Percentiles rank a stretch among this genome's conserved stretches.
Evolutionary conservation across 2,797 vertebrate species (phyloP).

Genomic region (Miichthys miiuy): DNA sequence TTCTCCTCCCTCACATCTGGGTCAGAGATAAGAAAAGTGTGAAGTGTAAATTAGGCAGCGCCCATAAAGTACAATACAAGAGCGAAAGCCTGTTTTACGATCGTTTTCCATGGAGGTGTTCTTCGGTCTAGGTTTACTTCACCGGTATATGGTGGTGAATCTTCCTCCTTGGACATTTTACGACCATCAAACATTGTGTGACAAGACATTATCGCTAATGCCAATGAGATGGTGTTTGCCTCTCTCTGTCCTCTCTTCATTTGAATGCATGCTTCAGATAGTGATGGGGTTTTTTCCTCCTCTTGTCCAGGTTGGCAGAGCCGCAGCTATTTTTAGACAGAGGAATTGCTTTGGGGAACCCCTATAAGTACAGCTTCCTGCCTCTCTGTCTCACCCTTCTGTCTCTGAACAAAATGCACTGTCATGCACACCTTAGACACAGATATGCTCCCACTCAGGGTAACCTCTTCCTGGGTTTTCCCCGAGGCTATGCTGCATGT

Average conservation of each 20-base stretch:
- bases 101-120: neutral
- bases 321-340: constrained; percentile 71
- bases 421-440: constrained; percentile 14
- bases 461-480: neutral
- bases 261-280: constrained; percentile 21
- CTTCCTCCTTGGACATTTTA: neutral
- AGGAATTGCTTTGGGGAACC: constrained; percentile 69
- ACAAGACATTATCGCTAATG: neutral
- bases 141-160: neutral
- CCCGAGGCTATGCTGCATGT: neutral
- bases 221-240: neutral
- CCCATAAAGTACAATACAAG: neutral
- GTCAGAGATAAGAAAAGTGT: constrained; percentile 34
- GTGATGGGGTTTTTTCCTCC: neutral
- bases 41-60: neutral
- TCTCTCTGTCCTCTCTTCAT: constrained; percentile 20
- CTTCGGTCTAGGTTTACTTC: neutral
- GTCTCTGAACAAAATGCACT: neutral
- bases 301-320: constrained; percentile 49
- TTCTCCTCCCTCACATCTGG: constrained; percentile 40
- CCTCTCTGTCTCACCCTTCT: constrained; percentile 11
- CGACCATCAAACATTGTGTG: neutral
- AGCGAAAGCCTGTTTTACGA: neutral
- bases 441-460: neutral
- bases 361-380: constrained; percentile 53